These are phyloP conservation scores for Ectemnius continuus DNA, from an alignment of 2,888 invertebrate species.

Conservation along the genomic window DNA sequence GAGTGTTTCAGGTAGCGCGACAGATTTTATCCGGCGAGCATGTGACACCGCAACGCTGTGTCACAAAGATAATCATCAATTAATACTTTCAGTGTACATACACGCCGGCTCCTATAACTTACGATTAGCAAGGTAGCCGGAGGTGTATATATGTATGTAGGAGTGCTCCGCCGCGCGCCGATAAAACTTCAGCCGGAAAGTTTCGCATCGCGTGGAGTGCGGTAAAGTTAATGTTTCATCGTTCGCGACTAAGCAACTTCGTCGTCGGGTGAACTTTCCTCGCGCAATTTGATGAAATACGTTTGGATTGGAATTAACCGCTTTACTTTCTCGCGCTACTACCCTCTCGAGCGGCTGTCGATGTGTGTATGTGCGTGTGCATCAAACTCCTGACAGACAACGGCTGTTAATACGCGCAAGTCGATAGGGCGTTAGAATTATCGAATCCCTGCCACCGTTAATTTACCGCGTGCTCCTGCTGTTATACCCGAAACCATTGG, in stretches of 20 bases:
- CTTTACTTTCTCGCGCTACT: conserved; percentile 18
- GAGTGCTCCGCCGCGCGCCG: not conserved
- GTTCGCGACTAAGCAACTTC: conserved; percentile 43
- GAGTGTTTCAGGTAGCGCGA: no score
- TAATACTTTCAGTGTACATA: no score
- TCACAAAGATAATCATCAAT: no score
- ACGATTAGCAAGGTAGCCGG: conserved; percentile 15
- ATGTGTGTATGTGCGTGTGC: not conserved
- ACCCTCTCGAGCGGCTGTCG: not conserved
- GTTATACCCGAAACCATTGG: no score
- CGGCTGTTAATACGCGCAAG: not conserved
- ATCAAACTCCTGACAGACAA: not conserved
- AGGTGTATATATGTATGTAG: conserved; percentile 25
- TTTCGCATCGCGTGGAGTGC: conserved; percentile 32
- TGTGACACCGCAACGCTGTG: no score
- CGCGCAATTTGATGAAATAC: conserved; percentile 38
- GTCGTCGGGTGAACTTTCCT: conserved; percentile 37
- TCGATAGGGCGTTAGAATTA: no score
- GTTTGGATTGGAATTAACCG: conserved; percentile 10
- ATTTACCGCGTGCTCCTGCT: no score
- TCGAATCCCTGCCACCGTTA: no score
- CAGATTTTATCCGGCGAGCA: no score
- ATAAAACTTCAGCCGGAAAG: conserved; percentile 36
- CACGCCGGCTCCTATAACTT: conserved; percentile 13
- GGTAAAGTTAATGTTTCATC: conserved; percentile 47